phyloP scores from a whole-genome alignment of 2,888 invertebrate species.

The Hydrotaea cyrtoneurina region DNA sequence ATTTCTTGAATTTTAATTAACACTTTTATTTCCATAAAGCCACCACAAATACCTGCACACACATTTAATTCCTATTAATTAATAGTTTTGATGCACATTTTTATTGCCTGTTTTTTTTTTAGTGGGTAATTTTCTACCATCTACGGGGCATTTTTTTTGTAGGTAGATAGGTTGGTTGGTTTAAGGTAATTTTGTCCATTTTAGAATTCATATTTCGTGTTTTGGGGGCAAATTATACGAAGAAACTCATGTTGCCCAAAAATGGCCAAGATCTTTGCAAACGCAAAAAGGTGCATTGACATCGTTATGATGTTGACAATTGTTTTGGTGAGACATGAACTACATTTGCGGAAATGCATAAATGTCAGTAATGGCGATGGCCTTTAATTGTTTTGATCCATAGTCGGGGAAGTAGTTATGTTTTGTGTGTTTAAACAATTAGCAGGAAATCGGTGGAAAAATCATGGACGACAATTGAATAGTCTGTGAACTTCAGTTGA shows the following conservation, averaged over 20 bases:
- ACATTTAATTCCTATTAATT: conserved; percentile 25
- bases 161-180: background rate
- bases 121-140: background rate
- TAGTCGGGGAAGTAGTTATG: background rate
- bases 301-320: background rate
- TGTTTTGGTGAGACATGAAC: background rate
- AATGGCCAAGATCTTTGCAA: background rate
- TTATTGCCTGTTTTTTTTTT: background rate
- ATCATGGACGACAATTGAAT: too few species aligned
- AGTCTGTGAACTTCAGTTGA: too few species aligned
- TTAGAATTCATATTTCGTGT: background rate
- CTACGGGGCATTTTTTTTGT: background rate
- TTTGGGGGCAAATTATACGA: background rate
- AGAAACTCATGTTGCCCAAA: background rate
- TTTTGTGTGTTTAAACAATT: too few species aligned
- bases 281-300: background rate
- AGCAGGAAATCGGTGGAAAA: too few species aligned
- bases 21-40: background rate
- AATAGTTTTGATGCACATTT: conserved; percentile 14
- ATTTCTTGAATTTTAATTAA: conserved; percentile 42
- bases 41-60: background rate
- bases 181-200: conserved; percentile 3
- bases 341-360: background rate
- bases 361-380: background rate
- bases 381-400: background rate